Base-by-base conservation (phyloP, 2,113 vertebrate genomes). In the Actenoides lindsayi region DNA sequence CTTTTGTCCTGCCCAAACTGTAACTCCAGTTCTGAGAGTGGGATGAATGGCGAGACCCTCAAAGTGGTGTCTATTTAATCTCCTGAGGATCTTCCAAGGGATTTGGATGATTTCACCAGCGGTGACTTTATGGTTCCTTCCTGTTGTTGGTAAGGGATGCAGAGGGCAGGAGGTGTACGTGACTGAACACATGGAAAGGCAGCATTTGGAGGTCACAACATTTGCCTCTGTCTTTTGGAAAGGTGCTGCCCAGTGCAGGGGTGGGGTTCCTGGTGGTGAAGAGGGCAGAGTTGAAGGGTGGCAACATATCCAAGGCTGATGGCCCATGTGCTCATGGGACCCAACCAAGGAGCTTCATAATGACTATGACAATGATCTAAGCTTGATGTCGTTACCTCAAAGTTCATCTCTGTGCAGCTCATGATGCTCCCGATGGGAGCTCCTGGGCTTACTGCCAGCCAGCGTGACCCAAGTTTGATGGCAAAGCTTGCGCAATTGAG, bases 401-500 rank as follows among this genome's bases (percentile, higher is more conserved):
- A 20, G 13, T 57, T 75, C 13, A 50, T 5, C 5, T 30, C 31
- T 28, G 28, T 33, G 37, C 51, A 33, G 41, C n/a, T 48, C 48
- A 13, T 0, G 0, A 20, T 35, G 46, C 12, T 78, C 7, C 64
- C 16, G 24, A 10, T 9, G 23, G 46, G 60, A 71, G 37, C 41
- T 87, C 57, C 53, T 53, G 54, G 48, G 17, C 13, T 7, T 69
- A 23, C 33, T 71, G n/a, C 17, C 59, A 80, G 25, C 20, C 50
- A 42, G 11, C 0, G 1, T 0, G 4, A 63, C 5, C 24, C 42
- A 46, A 56, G 33, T 63, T 68, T 53, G 77, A 48, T 2, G 0
- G 1, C 1, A 6, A 30, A 83, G 27, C 5, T 48, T 35, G 14
- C 16, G 30, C 5, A 76, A 2, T 0, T 9, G n/a, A 13, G 5